phyloP scores from a whole-genome alignment of 2,113 vertebrate genomes.

The Albula goreensis region DNA sequence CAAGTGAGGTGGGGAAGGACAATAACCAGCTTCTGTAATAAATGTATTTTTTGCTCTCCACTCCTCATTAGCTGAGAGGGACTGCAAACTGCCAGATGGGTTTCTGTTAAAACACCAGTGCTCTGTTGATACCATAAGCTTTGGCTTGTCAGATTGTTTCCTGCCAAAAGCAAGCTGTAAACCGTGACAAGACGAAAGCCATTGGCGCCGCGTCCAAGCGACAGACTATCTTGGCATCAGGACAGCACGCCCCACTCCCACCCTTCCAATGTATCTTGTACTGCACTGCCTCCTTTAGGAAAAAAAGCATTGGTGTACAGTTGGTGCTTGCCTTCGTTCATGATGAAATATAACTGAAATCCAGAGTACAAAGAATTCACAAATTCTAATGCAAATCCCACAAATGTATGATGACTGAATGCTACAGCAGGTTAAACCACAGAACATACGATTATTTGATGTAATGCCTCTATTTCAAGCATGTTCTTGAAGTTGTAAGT shows the following conservation, averaged over 20 bases:
- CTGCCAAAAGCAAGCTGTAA: neutral
- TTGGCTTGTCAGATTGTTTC: neutral
- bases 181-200: neutral
- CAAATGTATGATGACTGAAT: neutral
- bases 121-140: neutral
- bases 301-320: too few species aligned
- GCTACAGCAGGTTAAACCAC: neutral
- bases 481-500: neutral
- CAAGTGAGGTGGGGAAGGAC: neutral
- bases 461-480: neutral
- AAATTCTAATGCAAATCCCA: too few species aligned
- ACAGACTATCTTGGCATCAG: slow-evolving; percentile 19
- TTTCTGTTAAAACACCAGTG: neutral
- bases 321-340: neutral
- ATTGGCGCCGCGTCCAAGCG: neutral
- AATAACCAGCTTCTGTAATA: neutral
- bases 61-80: neutral
- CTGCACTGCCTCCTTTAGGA: neutral
- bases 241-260: neutral
- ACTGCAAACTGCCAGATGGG: neutral
- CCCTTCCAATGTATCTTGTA: slow-evolving; percentile 35
- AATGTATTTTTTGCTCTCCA: neutral
- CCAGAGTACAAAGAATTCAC: neutral
- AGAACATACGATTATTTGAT: neutral
- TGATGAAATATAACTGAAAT: too few species aligned